Evolutionary conservation across 2,113 vertebrate genomes (phyloP).

Genomic region (Origma solitaria): DNA sequence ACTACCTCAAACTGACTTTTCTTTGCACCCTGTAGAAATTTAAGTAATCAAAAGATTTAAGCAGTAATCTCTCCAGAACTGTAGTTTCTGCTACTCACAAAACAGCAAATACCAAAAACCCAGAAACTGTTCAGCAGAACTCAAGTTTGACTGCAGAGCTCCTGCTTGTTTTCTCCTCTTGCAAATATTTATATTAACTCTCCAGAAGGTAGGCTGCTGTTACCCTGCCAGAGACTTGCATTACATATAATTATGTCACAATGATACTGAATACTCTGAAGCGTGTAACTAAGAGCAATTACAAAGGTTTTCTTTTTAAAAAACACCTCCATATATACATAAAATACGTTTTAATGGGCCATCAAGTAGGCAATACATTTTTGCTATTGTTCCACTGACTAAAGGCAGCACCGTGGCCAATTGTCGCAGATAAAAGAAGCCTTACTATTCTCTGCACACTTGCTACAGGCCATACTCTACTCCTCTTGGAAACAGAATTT

Average conservation of each 20-base stretch:
- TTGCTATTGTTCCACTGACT: not conserved
- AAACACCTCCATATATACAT: not conserved
- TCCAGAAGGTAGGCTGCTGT: not conserved
- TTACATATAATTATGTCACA: not conserved
- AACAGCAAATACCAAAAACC: not conserved
- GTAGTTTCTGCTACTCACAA: not conserved
- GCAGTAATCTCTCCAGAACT: not conserved
- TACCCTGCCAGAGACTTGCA: not conserved
- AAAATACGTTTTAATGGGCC: not conserved
- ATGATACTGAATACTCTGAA: not conserved
- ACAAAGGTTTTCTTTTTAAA: not conserved
- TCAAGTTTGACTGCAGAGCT: not conserved
- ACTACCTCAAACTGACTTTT: not conserved
- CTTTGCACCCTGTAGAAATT: not conserved
- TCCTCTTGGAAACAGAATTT: not conserved
- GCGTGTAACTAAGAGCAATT: not conserved
- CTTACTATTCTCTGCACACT: not conserved
- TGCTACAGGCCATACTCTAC: not conserved
- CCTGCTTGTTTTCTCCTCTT: not conserved
- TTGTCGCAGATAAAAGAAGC: not conserved
- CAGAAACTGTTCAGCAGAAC: not conserved
- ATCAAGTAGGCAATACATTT: not conserved
- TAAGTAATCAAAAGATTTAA: not conserved
- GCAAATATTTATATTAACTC: constrained; percentile 1
- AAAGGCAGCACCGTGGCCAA: not conserved